phyloP scores from a whole-genome alignment of 2,888 invertebrate genomes.

The Drosophila suboccidentalis region DNA sequence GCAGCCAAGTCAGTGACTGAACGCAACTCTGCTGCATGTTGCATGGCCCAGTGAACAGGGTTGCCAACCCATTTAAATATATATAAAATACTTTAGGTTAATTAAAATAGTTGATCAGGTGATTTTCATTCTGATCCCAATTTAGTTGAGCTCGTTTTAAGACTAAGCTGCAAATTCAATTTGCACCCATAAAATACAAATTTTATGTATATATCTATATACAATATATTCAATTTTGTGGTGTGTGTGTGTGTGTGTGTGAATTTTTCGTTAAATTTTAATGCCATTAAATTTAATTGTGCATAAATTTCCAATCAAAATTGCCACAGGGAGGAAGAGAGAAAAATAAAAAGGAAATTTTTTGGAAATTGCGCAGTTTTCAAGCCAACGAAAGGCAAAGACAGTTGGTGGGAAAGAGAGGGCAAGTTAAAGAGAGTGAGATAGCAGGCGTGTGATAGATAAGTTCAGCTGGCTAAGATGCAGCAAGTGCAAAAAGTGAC shows the following conservation, averaged over 20 bases:
- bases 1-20: conserved; percentile 12
- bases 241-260: conserved; percentile 7
- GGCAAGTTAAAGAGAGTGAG: neutral
- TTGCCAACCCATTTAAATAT: neutral
- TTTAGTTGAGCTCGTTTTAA: conserved; percentile 29
- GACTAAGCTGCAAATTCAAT: conserved; percentile 38
- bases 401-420: neutral
- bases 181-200: conserved; percentile 11
- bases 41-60: neutral
- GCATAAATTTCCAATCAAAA: conserved; percentile 65
- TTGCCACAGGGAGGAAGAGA: conserved; percentile 13
- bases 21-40: conserved; percentile 9
- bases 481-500: conserved; percentile 9
- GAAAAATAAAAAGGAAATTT: conserved; percentile 11
- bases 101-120: conserved; percentile 52
- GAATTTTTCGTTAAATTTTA: conserved; percentile 33
- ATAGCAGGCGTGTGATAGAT: conserved; percentile 1
- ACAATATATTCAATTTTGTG: conserved; percentile 20
- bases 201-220: conserved; percentile 1
- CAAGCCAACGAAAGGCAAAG: conserved; percentile 1
- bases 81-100: conserved; percentile 28
- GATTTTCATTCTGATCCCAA: conserved; percentile 46
- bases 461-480: conserved; percentile 9
- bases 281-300: conserved; percentile 69
- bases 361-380: conserved; percentile 20